Conservation (phyloP, 1,140 invertebrate genomes). For the Leptinotarsa defecta region DNA sequence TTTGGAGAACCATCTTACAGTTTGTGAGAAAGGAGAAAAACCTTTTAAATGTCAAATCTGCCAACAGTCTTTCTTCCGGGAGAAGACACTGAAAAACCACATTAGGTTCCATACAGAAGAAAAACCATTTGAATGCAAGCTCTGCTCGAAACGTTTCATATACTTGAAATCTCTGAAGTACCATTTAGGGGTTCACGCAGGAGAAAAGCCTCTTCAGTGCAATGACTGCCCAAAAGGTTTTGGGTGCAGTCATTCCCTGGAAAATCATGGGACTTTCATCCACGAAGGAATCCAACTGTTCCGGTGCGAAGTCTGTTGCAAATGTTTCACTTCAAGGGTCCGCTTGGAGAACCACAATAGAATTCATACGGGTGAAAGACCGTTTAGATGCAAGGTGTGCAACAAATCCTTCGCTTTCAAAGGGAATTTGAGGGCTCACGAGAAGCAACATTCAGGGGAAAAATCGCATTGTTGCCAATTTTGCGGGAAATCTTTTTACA, state of each 20-base stretch:
- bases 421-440: too few species aligned
- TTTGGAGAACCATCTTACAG: too few species aligned
- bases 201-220: conserved; percentile 1
- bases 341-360: not conserved
- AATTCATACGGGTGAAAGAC: too few species aligned
- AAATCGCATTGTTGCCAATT: too few species aligned
- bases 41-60: too few species aligned
- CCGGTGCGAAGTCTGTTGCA: not conserved
- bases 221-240: not conserved
- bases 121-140: conserved; percentile 3
- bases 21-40: too few species aligned
- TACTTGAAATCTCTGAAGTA: not conserved
- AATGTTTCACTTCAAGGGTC: not conserved
- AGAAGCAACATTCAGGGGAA: too few species aligned
- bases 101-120: not conserved
- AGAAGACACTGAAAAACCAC: not conserved
- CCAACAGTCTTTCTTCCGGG: too few species aligned
- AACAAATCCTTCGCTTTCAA: too few species aligned
- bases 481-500: too few species aligned
- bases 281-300: not conserved
- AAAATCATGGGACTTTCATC: not conserved
- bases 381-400: too few species aligned
- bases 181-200: not conserved
- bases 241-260: not conserved
- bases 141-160: not conserved